Evolutionary conservation across 1,140 invertebrate genomes (phyloP).

Genomic region (Tyrophagus putrescentiae): DNA sequence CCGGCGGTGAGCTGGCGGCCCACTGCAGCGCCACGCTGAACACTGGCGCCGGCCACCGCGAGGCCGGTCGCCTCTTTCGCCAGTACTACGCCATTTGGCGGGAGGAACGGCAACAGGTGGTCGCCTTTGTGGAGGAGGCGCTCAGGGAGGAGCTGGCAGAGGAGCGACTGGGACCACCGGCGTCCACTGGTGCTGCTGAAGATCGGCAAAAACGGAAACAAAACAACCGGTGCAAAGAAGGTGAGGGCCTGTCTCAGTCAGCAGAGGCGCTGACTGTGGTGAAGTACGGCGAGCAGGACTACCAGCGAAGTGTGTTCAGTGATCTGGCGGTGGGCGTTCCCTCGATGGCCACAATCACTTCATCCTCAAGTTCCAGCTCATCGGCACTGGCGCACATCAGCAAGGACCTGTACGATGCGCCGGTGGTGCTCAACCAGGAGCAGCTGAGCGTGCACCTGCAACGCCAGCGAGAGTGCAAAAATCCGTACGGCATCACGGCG

Average conservation of each 20-base stretch:
- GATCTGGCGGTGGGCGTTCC: no score
- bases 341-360: no score
- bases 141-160: not conserved
- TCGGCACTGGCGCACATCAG: no score
- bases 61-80: not conserved
- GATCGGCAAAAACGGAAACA: not conserved
- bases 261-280: not conserved
- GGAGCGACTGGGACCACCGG: no score
- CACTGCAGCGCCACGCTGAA: not conserved
- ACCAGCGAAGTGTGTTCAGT: no score
- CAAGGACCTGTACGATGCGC: no score
- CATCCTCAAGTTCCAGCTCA: no score
- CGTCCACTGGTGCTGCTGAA: no score
- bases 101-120: not conserved
- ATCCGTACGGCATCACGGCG: not conserved
- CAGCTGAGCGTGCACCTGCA: no score
- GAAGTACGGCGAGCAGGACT: not conserved
- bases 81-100: not conserved
- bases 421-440: no score
- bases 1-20: not conserved
- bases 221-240: not conserved
- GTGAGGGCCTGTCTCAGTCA: not conserved
- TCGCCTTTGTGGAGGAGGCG: not conserved
- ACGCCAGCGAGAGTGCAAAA: not conserved
- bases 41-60: not conserved